These are phyloP conservation scores for Chinchilla lanigera DNA, from an alignment of 2,113 vertebrate species.

Conservation along the genomic window DNA sequence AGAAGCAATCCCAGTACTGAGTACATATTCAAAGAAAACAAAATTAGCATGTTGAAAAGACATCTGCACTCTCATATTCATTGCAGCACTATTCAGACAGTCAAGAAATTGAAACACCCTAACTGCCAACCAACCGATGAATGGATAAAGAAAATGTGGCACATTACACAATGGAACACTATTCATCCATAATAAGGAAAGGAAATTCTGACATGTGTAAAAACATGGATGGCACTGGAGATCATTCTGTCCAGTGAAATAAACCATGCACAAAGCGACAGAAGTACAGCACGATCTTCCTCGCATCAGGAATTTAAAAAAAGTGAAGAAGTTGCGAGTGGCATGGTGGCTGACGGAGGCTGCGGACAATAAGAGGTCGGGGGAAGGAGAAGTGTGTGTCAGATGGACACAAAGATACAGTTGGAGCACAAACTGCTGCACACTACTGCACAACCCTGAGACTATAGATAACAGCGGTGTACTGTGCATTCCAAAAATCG, in stretches of 20 bases:
- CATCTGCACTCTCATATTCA: background rate
- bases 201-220: background rate
- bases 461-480: background rate
- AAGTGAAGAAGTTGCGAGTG: background rate
- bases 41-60: background rate
- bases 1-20: background rate
- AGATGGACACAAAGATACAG: rapidly evolving
- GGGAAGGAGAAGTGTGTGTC: background rate
- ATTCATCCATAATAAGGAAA: background rate
- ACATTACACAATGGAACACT: background rate
- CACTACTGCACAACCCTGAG: background rate
- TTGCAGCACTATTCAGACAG: background rate
- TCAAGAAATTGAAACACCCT: background rate
- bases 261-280: background rate
- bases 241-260: background rate
- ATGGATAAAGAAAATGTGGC: background rate
- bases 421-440: background rate
- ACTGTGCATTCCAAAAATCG: background rate
- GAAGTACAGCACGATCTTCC: background rate
- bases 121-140: background rate
- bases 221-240: background rate
- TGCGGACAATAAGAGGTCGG: no score
- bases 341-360: no score
- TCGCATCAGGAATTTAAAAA: background rate
- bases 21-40: background rate